These are phyloP conservation scores for Callocephalon fimbriatum DNA, from an alignment of 2,113 vertebrate genomes.

Conservation along the genomic window DNA sequence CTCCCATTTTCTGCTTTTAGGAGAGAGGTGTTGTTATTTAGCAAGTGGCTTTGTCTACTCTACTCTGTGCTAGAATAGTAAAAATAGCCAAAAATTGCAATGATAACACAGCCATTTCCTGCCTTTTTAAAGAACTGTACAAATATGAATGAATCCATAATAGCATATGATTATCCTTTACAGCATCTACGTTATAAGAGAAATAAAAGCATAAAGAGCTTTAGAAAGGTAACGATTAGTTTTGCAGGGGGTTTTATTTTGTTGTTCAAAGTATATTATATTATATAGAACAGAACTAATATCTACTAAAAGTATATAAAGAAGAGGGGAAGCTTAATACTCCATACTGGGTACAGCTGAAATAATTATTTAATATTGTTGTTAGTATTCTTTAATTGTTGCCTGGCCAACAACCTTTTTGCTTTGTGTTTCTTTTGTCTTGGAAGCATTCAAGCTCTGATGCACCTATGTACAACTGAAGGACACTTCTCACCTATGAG, in stretches of 20 bases:
- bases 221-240: neutral
- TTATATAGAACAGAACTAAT: neutral
- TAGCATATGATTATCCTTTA: neutral
- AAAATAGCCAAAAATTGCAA: neutral
- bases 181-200: neutral
- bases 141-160: neutral
- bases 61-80: neutral
- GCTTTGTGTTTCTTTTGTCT: neutral
- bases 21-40: neutral
- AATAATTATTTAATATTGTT: neutral
- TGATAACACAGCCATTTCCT: neutral
- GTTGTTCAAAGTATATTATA: neutral
- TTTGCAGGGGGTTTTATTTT: neutral
- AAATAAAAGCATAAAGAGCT: neutral
- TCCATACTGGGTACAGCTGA: neutral
- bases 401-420: neutral
- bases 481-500: neutral
- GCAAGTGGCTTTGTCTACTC: neutral
- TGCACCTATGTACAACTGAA: neutral
- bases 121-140: neutral
- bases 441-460: neutral
- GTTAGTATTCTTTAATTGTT: neutral
- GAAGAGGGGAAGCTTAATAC: neutral
- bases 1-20: neutral
- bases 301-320: neutral